Base-by-base conservation (phyloP, 1,140 invertebrate species). In the Nasonia giraulti region DNA sequence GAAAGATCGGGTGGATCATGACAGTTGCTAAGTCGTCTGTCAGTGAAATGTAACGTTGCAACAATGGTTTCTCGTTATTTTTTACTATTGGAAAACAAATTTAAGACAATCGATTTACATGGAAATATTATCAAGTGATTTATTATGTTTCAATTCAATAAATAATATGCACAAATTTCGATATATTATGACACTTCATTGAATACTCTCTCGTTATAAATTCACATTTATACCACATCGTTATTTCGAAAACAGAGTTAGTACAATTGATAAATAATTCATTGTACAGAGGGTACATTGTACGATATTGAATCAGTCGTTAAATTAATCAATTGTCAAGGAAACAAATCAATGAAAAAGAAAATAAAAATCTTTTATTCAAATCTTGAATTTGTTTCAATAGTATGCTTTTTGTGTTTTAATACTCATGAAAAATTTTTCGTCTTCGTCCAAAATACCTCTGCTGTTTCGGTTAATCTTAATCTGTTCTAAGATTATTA, bases 381-480 rank as follows among this genome's bases (percentile, higher is more conserved):
- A 12, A 82, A 83, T 78, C 74, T 69, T 83, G 20, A 83, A 78
- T 83, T 83, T 83, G 82, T 77, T 83, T 78, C 33, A 80, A 74
- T 80, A 84, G 68, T 80, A 84, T 78, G n/a, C 27, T 27, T 62
- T 50, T 17, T 84, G 20, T 20, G 62, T 74, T 27, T 62, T 23
- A 2, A 78, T 17, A 69, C 55, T n/a, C 50, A 17, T 31, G 68
- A n/a, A 74, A 78, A 74, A 27, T 40, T 68, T 27, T 75, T 79
- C 71, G 82, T 86, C 91, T 87, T 92, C 89, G 92, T 93, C 92
- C 92, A 93, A 92, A 93, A 93, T 93, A 93, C 92, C 92, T 92
- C 92, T 93, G 92, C 92, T 91, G 90, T 88, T 92, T 91, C 91
- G 91, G 91, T 93, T 92, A 79, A 79, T 33, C 10, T 40, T 78